Base-by-base conservation (phyloP, 2,113 vertebrate genomes). In the Stomatorhinus ivindoensis region DNA sequence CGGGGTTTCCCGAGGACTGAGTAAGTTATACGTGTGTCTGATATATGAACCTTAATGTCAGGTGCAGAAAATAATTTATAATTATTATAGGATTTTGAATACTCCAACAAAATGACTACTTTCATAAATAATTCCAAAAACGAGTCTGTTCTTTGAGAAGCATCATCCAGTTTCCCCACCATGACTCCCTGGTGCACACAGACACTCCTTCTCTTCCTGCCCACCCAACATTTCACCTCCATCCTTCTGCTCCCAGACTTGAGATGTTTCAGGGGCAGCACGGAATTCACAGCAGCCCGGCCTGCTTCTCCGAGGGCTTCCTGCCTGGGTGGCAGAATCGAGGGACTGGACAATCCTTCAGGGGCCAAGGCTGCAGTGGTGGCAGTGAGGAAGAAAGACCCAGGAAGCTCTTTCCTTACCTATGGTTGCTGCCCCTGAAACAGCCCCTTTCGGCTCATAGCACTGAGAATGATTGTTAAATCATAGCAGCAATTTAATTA, bases 241-340 rank as follows among this genome's bases (percentile, higher is more conserved):
- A 39, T 73, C 89, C 35, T 39, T 35, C 27, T 88, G 44, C n/a
- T 89, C 86, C 50, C 65, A 69, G 83, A 84, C 87, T 90, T 85
- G 86, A 88, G 83, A 90, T 91, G 76, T 88, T 91, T 92, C 89
- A 89, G 80, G 93, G 95, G 94, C 93, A 93, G 94, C 90, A 92
- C 92, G 93, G 94, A 95, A 94, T 91, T 89, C 94, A 93, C 93
- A 92, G 92, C 89, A 93, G 93, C 93, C 94, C 92, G 94, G 89
- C 89, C 89, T 19, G 85, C 76, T 90, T 92, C 93, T 95, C 94
- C 95, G 93, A 96, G 95, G 93, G 94, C 95, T 95, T 96, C 92
- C 93, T 95, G 93, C 93, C 93, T 93, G 91, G 92, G 92, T 94
- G 92, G 93, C 93, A 91, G 92, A 93, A 96, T 95, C 95, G 94